Base-by-base conservation (phyloP, 2,797 vertebrate genomes). In the Pogoniulus pusillus region DNA sequence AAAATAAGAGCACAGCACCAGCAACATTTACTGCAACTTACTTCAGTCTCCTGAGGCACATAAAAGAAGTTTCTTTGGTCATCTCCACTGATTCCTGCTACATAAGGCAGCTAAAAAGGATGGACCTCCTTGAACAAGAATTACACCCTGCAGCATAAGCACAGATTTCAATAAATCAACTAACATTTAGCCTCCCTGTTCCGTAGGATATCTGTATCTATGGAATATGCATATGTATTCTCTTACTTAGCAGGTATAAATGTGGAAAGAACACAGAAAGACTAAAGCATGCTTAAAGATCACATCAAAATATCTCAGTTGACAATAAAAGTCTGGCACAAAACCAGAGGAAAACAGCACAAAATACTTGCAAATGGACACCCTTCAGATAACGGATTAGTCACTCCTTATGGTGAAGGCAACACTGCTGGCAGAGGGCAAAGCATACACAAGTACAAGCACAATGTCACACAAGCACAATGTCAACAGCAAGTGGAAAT, bases 391-490 rank as follows among this genome's bases (percentile, higher is more conserved):
- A 49, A 81, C 72, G 12, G 7, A 29, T 4, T 53, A 15, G 29
- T 20, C 9, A 32, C 5, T 22, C 4, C 4, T 5, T n/a, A 4
- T 2, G 5, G n/a, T 5, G 5, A 80, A 18, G 20, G 54, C 18
- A 41, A 26, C 7, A 4, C 24, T 19, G 7, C 30, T 74, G 3
- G 30, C 43, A 70, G 60, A 73, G 37, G 24, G 20, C 10, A 35
- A 51, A 0, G 6, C 15, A 8, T 8, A 26, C 19, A 37, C 29
- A 79, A n/a, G n/a, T n/a, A n/a, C n/a, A n/a, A n/a, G n/a, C n/a
- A n/a, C n/a, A n/a, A n/a, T n/a, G n/a, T n/a, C n/a, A n/a, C n/a
- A n/a, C 29, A 55, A 39, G 19, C 16, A 70, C 12, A 60, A 54
- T 2, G 29, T 62, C 62, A 62, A 57, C 29, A 62, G 41, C 35